Evolutionary conservation across 1,140 invertebrate genomes (phyloP).

Genomic region (Rhagoletis pomonella): DNA sequence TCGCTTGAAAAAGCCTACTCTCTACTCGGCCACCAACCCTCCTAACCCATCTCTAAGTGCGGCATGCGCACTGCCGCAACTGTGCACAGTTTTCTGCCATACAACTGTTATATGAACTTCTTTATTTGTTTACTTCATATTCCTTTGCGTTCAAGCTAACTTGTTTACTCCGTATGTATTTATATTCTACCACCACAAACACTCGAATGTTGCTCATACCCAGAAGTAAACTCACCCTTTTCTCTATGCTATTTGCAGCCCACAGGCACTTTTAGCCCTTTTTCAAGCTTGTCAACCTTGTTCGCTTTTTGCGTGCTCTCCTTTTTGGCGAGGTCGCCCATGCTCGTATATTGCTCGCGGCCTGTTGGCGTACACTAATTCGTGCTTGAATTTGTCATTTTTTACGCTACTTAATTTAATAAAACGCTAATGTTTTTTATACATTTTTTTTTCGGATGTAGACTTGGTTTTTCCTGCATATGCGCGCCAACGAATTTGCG

Average conservation of each 20-base stretch:
- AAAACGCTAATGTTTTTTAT: constrained; percentile 35
- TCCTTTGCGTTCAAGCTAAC: background rate
- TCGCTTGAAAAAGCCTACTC: background rate
- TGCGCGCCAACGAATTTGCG: background rate
- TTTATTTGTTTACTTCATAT: constrained; percentile 30
- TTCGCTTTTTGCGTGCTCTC: background rate
- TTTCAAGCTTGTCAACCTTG: constrained; percentile 40
- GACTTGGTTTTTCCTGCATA: background rate
- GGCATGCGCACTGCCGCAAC: background rate
- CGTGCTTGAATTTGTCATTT: constrained; percentile 43
- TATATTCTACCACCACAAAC: background rate
- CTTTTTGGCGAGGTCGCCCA: constrained; percentile 18
- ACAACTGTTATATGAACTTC: background rate
- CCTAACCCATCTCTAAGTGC: background rate
- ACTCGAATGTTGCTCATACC: background rate
- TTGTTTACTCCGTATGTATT: background rate
- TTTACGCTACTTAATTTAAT: constrained; percentile 52
- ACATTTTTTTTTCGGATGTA: background rate
- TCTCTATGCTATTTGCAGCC: background rate
- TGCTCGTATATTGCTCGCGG: constrained; percentile 24
- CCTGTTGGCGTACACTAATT: constrained; percentile 36
- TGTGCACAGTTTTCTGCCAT: background rate
- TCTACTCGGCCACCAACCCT: background rate
- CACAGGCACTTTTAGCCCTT: constrained; percentile 21
- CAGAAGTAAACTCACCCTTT: background rate